Conservation (phyloP, 2,113 vertebrate species). For the Puntigrus tetrazona region DNA sequence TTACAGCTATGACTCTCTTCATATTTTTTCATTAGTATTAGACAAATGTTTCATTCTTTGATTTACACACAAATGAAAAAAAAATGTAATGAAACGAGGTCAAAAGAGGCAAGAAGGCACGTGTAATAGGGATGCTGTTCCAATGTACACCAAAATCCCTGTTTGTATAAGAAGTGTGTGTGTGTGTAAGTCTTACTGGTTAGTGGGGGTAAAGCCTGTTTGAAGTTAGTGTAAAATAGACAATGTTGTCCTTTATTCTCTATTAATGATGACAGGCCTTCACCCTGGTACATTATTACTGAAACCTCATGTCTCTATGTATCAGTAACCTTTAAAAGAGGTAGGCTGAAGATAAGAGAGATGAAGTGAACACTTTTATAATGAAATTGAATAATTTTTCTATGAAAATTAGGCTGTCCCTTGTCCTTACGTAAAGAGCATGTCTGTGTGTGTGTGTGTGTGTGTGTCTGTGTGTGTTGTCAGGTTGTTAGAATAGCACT, state of each 20-base stretch:
- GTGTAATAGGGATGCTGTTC: neutral
- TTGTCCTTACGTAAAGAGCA: slow-evolving; percentile 19
- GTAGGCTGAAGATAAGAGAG: neutral
- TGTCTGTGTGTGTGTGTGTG: neutral
- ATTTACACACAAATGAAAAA: neutral
- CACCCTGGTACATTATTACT: slow-evolving; percentile 35
- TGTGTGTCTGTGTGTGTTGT: neutral
- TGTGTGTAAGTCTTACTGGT: slow-evolving; percentile 8
- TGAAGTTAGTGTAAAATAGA: slow-evolving; percentile 31
- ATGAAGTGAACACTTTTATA: slow-evolving; percentile 42
- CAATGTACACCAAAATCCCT: neutral
- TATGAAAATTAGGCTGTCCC: slow-evolving; percentile 23
- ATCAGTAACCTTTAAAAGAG: slow-evolving; percentile 31
- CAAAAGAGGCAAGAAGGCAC: neutral
- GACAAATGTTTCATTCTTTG: neutral
- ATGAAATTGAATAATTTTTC: slow-evolving; percentile 42
- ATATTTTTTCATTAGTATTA: neutral
- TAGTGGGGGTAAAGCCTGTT: slow-evolving; percentile 9
- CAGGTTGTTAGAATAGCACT: slow-evolving; percentile 18
- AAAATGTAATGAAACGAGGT: neutral
- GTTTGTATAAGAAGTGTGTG: neutral
- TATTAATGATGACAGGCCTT: slow-evolving; percentile 49
- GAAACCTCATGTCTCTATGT: slow-evolving; percentile 32
- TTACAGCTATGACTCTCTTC: neutral
- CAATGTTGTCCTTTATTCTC: slow-evolving; percentile 37